Conservation (phyloP, 2,888 invertebrate genomes). For the Oscheius sp. region DNA sequence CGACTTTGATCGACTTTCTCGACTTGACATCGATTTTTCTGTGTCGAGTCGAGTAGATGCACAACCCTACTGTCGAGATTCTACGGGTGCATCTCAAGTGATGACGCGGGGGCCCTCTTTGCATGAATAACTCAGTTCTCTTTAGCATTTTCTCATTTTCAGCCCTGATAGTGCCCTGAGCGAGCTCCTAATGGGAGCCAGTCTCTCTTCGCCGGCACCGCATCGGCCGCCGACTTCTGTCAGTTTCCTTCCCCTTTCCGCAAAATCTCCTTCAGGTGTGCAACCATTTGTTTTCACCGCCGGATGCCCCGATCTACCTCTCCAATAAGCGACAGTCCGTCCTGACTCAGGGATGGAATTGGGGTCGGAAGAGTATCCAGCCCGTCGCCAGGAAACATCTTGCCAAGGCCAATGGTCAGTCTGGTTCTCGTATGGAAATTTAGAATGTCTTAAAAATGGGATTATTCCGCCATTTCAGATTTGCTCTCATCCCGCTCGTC, state of each 20-base stretch:
- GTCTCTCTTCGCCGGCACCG: conserved; percentile 60
- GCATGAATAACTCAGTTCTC: conserved; percentile 6
- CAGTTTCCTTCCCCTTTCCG: too few species aligned
- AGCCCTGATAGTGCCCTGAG: conserved; percentile 16
- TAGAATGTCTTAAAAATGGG: neutral
- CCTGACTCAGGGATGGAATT: conserved; percentile 58
- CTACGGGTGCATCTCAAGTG: too few species aligned
- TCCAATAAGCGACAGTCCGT: conserved; percentile 48
- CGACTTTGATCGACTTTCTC: too few species aligned
- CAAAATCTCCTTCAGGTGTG: too few species aligned
- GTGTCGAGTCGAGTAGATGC: too few species aligned
- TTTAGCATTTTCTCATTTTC: neutral
- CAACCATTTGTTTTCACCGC: conserved; percentile 65
- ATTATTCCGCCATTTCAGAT: conserved; percentile 19
- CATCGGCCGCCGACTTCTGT: conserved; percentile 55
- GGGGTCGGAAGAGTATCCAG: conserved; percentile 56
- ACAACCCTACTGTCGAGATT: too few species aligned
- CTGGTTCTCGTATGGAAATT: too few species aligned
- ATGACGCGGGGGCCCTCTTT: neutral
- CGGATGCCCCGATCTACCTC: conserved; percentile 56
- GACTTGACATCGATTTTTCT: too few species aligned
- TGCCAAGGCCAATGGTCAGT: conserved; percentile 35
- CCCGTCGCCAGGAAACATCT: conserved; percentile 42
- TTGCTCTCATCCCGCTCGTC: conserved; percentile 33
- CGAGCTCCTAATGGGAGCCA: conserved; percentile 56